phyloP scores from a whole-genome alignment of 1,140 invertebrate genomes.

The Macrostomum lignano region DNA sequence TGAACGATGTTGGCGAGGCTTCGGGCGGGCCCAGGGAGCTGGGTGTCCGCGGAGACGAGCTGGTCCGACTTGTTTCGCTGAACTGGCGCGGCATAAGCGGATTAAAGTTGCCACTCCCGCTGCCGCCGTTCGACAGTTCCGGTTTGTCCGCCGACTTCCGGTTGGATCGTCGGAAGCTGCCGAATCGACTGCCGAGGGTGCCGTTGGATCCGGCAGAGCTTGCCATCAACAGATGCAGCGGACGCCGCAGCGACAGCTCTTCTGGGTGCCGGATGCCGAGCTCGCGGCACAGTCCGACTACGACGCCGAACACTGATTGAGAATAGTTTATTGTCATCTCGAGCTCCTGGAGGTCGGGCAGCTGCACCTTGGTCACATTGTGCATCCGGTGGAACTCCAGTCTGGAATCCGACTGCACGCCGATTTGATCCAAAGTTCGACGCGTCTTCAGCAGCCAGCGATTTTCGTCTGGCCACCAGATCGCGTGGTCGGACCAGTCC shows the following conservation, averaged over 20 bases:
- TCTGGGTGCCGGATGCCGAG: conserved; percentile 77
- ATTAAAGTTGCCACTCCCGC: no score
- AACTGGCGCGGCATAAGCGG: no score
- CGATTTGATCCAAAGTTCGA: conserved; percentile 79
- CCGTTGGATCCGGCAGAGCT: no score
- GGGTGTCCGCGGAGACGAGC: no score
- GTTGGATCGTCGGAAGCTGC: no score
- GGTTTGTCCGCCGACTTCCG: no score
- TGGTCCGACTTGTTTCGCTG: no score
- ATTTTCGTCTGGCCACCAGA: conserved; percentile 91
- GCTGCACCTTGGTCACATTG: conserved; percentile 54
- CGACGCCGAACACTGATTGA: conserved; percentile 70
- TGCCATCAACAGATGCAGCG: no score
- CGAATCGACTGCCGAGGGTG: no score
- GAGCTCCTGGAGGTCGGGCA: conserved; percentile 69
- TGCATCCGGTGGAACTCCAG: conserved; percentile 98
- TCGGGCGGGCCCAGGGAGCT: no score
- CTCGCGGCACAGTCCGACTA: conserved; percentile 75
- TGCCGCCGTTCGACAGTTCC: no score
- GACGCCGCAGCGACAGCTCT: conserved; percentile 56
- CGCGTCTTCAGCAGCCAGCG: conserved; percentile 70
- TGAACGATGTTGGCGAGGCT: no score
- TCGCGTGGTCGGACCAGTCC: conserved; percentile 95
- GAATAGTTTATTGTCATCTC: conserved; percentile 83
- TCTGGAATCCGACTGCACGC: conserved; percentile 70